Conservation (phyloP, 2,113 vertebrate genomes). For the Epinephelus cyanopodus region DNA sequence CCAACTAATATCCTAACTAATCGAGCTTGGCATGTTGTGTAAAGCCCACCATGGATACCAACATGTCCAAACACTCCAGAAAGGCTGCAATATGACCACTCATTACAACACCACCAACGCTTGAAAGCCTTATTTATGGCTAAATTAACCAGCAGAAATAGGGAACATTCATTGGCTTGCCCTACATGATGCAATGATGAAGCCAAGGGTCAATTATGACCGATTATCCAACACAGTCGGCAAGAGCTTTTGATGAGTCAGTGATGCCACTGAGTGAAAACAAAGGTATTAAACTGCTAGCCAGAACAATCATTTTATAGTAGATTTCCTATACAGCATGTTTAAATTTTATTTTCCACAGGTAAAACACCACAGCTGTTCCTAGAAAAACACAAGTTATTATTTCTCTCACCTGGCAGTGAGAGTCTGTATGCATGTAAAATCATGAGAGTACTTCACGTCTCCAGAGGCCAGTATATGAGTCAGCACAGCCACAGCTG, state of each 20-base stretch:
- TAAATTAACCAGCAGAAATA: slow-evolving; percentile 73
- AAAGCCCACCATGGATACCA: slow-evolving; percentile 66
- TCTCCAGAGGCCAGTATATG: slow-evolving; percentile 76
- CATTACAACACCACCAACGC: slow-evolving; percentile 51
- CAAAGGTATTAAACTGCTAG: slow-evolving; percentile 56
- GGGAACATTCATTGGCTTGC: slow-evolving; percentile 61
- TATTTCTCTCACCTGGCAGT: slow-evolving; percentile 72
- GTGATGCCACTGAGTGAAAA: slow-evolving; percentile 68
- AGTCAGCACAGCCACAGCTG: slow-evolving; percentile 76
- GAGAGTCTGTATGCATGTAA: slow-evolving; percentile 65
- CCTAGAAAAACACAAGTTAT: slow-evolving; percentile 62
- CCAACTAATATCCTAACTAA: slow-evolving; percentile 45
- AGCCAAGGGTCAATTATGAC: slow-evolving; percentile 62
- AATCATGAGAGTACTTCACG: slow-evolving; percentile 61
- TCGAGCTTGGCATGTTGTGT: slow-evolving; percentile 54
- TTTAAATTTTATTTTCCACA: slow-evolving; percentile 67
- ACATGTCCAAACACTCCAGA: slow-evolving; percentile 55
- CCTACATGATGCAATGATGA: slow-evolving; percentile 61
- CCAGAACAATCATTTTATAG: slow-evolving; percentile 61
- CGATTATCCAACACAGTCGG: slow-evolving; percentile 41
- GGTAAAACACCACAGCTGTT: slow-evolving; percentile 70
- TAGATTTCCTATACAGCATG: slow-evolving; percentile 60
- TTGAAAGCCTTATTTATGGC: slow-evolving; percentile 75
- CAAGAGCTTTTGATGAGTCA: slow-evolving; percentile 64
- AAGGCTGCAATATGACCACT: slow-evolving; percentile 63